These are phyloP conservation scores for Tethya wilhelma DNA, from an alignment of 37 sponge, comb jelly and placozoan genomes.

Conservation along the genomic window DNA sequence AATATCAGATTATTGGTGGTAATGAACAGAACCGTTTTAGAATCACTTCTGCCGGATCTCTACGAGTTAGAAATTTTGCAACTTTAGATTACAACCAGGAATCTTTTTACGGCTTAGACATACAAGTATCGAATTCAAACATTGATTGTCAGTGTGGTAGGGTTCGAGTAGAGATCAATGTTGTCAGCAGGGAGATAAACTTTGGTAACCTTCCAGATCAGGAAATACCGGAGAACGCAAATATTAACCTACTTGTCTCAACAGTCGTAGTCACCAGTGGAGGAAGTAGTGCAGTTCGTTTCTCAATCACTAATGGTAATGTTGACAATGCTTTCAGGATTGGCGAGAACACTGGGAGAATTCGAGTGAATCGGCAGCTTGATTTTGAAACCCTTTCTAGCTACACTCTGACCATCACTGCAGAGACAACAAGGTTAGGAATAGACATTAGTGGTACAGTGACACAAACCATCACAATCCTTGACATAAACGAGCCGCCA, in stretches of 20 bases:
- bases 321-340: constrained; percentile 41
- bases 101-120: constrained; percentile 23
- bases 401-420: constrained; percentile 43
- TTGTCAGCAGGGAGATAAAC: constrained; percentile 4
- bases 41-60: constrained; percentile 21
- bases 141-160: constrained; percentile 47
- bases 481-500: constrained; percentile 34
- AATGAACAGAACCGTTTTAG: constrained; percentile 46
- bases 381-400: constrained; percentile 16
- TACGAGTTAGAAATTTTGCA: background rate
- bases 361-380: constrained; percentile 27
- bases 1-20: constrained; percentile 50
- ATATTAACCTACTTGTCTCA: constrained; percentile 28
- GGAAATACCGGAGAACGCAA: constrained; percentile 41
- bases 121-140: constrained; percentile 45
- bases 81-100: background rate
- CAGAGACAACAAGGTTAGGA: background rate
- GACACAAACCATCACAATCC: background rate
- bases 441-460: background rate
- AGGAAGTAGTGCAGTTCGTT: constrained; percentile 44
- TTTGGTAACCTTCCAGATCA: background rate
- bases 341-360: constrained; percentile 27
- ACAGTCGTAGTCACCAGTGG: constrained; percentile 51
- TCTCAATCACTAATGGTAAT: constrained; percentile 55
- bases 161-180: constrained; percentile 25